Evolutionary conservation across 1,140 invertebrate genomes (phyloP), one percentile per base, ranked within the genome.

Genomic region (Bilobella aurantiaca): DNA sequence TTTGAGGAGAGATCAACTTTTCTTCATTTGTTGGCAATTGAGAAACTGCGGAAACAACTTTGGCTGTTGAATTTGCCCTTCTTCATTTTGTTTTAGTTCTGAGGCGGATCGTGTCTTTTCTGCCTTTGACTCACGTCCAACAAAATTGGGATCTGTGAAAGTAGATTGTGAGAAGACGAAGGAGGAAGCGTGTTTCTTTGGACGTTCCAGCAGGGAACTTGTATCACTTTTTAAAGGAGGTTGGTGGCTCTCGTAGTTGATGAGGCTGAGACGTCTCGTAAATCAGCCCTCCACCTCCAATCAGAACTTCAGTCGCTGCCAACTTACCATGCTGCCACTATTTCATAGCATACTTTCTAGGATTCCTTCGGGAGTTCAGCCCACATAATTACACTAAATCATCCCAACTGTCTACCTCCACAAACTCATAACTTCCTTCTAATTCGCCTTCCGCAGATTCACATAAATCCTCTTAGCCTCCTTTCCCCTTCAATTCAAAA

Each of bases 221-320:
- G n/a, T n/a, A n/a, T n/a, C n/a, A n/a, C n/a, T n/a, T n/a, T n/a
- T n/a, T n/a, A n/a, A 42, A n/a, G 8, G 37, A 42, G 8, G 37
- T 12, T 42, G 37, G 37, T 53, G 49, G 21, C 5, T 12, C 23
- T 23, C 14, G 8, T 8, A 23, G 49, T 12, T 53, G 12, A 12
- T 53, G 49, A 53, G 34, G 8, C 34, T 42, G 37, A 42, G 37
- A n/a, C n/a, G 37, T 8, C 49, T 5, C 49, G 25, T 53, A 53
- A 53, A 53, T 53, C 49, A 53, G 49, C 21, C 25, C 49, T 23
- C 49, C 49, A 53, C 49, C 49, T 53, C 49, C 49, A 53, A 53
- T 53, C 49, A 53, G 49, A 42, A 42, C 8, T 12, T 42, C 34
- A n/a, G n/a, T n/a, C n/a, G n/a, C 34, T 42, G 34, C 34, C 34